Conservation (phyloP, 2,888 invertebrate genomes). For the Lagria hirta region DNA sequence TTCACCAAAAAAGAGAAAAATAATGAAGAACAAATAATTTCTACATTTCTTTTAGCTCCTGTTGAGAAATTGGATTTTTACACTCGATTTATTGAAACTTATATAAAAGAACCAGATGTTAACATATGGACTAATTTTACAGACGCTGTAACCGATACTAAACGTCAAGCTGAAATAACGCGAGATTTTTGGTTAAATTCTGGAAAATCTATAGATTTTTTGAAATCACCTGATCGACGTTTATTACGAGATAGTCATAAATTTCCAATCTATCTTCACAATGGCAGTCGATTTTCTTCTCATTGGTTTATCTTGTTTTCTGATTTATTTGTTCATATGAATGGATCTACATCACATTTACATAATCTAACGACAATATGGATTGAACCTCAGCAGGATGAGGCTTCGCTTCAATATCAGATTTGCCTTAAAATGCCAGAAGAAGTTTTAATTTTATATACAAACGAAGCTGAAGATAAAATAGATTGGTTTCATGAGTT, state of each 20-base stretch:
- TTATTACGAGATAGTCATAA: constrained; percentile 76
- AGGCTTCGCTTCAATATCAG: constrained; percentile 63
- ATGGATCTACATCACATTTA: constrained; percentile 64
- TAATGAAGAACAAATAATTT: constrained; percentile 61
- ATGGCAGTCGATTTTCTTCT: constrained; percentile 72
- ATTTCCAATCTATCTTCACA: constrained; percentile 67
- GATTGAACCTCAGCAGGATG: constrained; percentile 71
- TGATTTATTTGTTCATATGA: constrained; percentile 76
- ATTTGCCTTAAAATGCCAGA: constrained; percentile 77
- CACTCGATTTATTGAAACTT: constrained; percentile 62
- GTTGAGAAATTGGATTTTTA: constrained; percentile 64
- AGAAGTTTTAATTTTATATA: constrained; percentile 68
- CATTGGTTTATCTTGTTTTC: constrained; percentile 82
- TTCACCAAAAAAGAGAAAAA: constrained; percentile 50
- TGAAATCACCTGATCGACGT: constrained; percentile 68
- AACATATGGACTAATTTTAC: constrained; percentile 65
- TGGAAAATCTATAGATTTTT: constrained; percentile 63
- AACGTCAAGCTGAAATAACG: constrained; percentile 69
- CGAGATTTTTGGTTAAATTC: constrained; percentile 74
- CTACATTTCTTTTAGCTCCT: constrained; percentile 64
- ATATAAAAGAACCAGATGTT: constrained; percentile 55
- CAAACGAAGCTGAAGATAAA: constrained; percentile 69
- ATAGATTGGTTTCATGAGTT: constrained; percentile 78
- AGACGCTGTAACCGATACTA: constrained; percentile 63
- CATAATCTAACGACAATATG: constrained; percentile 76